phyloP scores from a whole-genome alignment of 2,888 invertebrate species.

The Cephus nigrinus region DNA sequence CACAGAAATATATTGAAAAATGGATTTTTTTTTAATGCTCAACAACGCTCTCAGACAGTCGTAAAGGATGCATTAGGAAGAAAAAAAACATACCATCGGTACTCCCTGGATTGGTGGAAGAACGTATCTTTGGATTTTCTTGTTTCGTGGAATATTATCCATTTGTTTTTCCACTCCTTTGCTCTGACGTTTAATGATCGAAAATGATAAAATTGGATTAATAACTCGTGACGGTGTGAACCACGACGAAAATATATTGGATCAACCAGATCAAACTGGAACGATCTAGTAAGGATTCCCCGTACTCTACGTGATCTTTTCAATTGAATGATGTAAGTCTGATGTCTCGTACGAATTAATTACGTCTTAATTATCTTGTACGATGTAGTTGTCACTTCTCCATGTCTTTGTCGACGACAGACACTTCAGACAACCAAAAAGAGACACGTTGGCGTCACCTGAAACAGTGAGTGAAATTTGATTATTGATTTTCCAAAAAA shows the following conservation, averaged over 20 bases:
- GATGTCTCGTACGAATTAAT: neutral
- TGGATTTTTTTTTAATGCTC: neutral
- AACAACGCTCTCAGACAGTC: neutral
- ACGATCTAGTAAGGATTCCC: neutral
- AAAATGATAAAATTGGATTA: neutral
- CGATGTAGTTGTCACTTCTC: neutral
- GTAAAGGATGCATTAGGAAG: no score
- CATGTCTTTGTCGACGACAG: neutral
- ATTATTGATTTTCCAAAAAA: no score
- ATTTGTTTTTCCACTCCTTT: neutral
- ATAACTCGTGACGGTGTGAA: neutral
- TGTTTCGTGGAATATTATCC: neutral
- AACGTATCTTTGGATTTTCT: neutral
- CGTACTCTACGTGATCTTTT: neutral
- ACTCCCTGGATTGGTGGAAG: neutral
- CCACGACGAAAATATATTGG: neutral
- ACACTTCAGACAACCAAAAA: neutral
- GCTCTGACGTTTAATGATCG: neutral
- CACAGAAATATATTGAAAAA: neutral
- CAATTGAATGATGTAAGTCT: neutral
- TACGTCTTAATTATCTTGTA: neutral
- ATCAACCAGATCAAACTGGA: neutral
- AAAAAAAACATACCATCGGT: neutral
- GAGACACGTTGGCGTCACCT: neutral
- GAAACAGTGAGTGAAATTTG: no score